Percentiles rank a stretch among this genome's conserved stretches.
Conservation (phyloP, 2,888 invertebrate species). For the Drosophila eohydei region DNA sequence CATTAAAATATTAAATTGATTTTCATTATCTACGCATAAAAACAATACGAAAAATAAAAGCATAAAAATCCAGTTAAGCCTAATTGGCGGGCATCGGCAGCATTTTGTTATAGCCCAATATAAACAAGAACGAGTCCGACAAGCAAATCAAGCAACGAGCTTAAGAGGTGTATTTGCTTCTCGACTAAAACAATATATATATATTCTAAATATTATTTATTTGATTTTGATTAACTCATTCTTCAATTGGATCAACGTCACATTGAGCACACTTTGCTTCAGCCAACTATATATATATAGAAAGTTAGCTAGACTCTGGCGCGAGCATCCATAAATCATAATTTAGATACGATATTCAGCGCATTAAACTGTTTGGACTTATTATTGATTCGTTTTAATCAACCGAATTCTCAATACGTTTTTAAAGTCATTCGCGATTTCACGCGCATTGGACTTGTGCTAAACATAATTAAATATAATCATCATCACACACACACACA, state of each 20-base stretch:
- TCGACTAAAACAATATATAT: too few relatives aligned
- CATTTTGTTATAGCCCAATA: constrained; percentile 5
- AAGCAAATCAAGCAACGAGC: neutral
- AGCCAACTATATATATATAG: neutral
- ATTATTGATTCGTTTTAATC: constrained; percentile 50
- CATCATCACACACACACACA: constrained; percentile 21
- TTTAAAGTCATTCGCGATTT: constrained; percentile 53
- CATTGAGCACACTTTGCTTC: neutral
- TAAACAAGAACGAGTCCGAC: neutral
- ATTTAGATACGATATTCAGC: constrained; percentile 8
- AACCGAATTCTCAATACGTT: constrained; percentile 26
- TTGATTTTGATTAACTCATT: neutral
- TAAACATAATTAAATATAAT: constrained; percentile 70
- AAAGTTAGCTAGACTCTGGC: neutral
- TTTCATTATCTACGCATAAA: constrained; percentile 2
- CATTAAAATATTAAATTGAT: neutral
- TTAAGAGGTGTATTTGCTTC: too few relatives aligned
- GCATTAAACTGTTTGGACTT: constrained; percentile 5
- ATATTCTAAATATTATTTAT: too few relatives aligned
- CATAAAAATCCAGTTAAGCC: constrained; percentile 9
- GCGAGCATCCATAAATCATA: constrained; percentile 11
- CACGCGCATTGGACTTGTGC: constrained; percentile 69
- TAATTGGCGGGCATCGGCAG: neutral
- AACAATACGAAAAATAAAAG: neutral
- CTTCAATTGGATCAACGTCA: neutral